A percentile compares a stretch with the other conserved stretches of the same genome.
Conservation (phyloP, 2,113 vertebrate genomes). For the Onychostruthus taczanowskii region DNA sequence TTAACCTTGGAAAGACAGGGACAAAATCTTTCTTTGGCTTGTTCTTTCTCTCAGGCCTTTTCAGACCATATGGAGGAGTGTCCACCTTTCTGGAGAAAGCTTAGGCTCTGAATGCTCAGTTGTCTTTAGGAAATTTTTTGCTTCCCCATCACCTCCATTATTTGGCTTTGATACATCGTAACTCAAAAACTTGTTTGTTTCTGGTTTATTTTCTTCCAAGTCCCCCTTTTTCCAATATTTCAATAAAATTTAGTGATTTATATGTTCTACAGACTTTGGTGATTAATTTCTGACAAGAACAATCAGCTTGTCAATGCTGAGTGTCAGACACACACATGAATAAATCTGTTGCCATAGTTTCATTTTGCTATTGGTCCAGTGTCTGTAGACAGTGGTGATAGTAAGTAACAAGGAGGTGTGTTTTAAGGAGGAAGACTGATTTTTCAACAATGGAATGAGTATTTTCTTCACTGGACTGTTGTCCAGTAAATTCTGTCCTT, state of each 20-base stretch:
- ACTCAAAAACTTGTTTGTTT: background rate
- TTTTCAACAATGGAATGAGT: background rate
- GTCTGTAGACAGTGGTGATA: background rate
- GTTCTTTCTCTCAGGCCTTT: background rate
- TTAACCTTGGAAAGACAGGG: background rate
- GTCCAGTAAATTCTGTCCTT: background rate
- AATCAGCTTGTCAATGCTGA: background rate
- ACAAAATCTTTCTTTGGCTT: background rate
- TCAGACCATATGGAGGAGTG: background rate
- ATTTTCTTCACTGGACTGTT: background rate
- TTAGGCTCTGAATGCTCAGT: background rate
- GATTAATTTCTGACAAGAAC: background rate
- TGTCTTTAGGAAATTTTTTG: background rate
- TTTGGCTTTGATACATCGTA: background rate
- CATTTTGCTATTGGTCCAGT: background rate
- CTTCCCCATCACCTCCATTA: background rate
- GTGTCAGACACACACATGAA: background rate
- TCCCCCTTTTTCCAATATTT: background rate
- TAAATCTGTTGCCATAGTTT: background rate
- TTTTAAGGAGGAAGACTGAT: background rate
- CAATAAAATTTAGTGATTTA: background rate
- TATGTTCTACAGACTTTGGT: background rate
- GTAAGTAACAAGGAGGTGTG: background rate
- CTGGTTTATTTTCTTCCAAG: background rate
- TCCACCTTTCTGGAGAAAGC: background rate